phyloP scores from a whole-genome alignment of 2,888 invertebrate genomes.

The Pimpla rufipes region DNA sequence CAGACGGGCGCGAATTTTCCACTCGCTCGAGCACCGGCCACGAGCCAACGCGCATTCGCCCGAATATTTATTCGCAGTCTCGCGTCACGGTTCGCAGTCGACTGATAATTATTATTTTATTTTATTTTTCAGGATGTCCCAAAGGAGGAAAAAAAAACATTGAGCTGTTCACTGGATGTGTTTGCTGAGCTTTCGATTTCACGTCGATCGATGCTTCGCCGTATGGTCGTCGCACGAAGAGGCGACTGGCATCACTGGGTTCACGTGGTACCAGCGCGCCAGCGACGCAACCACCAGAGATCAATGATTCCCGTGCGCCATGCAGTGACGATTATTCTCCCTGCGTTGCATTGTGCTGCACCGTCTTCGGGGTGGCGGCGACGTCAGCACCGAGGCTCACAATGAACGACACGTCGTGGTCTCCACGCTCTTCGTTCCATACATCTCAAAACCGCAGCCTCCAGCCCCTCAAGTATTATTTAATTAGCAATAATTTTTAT shows the following conservation, averaged over 20 bases:
- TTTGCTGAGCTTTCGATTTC: background rate
- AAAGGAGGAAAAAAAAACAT: background rate
- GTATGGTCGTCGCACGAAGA: slow-evolving; percentile 9
- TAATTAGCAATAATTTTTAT: background rate
- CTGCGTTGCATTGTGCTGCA: slow-evolving; percentile 16
- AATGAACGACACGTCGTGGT: background rate
- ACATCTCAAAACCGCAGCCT: background rate
- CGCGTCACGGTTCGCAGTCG: background rate
- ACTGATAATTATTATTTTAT: background rate
- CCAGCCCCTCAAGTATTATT: background rate
- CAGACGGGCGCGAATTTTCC: slow-evolving; percentile 17
- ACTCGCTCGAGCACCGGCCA: background rate
- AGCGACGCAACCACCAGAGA: slow-evolving; percentile 64
- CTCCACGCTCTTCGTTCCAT: background rate
- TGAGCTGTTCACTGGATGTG: background rate
- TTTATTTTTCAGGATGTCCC: background rate
- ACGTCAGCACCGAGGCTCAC: slow-evolving; percentile 7
- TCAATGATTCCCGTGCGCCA: slow-evolving; percentile 74
- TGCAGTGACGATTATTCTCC: slow-evolving; percentile 33
- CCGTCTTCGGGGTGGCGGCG: background rate
- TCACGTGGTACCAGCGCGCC: slow-evolving; percentile 47
- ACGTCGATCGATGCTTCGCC: background rate
- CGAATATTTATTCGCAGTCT: background rate
- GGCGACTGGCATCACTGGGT: slow-evolving; percentile 9
- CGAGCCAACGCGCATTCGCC: background rate